These are phyloP conservation scores for Acromyrmex echinatior DNA, from an alignment of 1,140 invertebrate species.

Conservation along the genomic window DNA sequence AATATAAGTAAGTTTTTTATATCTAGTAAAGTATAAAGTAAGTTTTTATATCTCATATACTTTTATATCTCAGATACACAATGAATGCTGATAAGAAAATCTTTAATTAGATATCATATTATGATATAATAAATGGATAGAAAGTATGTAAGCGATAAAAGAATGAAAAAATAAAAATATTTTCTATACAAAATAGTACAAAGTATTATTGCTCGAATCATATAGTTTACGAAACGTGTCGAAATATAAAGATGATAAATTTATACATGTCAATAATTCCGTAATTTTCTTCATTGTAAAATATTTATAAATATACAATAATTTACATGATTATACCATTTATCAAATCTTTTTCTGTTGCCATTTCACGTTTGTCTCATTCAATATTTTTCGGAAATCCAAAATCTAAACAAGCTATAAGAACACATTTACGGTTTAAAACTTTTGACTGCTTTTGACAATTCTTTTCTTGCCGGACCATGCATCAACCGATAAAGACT, in stretches of 20 bases:
- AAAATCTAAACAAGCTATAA: slow-evolving; percentile 2
- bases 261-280: background rate
- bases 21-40: background rate
- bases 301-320: background rate
- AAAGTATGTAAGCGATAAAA: background rate
- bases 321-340: slow-evolving; percentile 77
- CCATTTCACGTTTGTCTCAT: slow-evolving; percentile 72
- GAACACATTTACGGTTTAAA: background rate
- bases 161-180: slow-evolving; percentile 21
- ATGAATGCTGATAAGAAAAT: background rate
- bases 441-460: background rate
- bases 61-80: background rate
- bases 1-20: background rate
- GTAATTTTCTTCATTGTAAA: background rate
- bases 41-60: background rate
- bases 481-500: too few relatives aligned
- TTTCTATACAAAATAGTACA: too few relatives aligned
- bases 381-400: slow-evolving; percentile 13
- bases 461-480: background rate
- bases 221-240: background rate
- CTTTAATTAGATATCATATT: slow-evolving; percentile 10
- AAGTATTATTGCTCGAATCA: too few relatives aligned
- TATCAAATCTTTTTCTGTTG: slow-evolving; percentile 83
- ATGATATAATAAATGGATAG: background rate
- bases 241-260: background rate